phyloP scores from a whole-genome alignment of 2,113 vertebrate genomes.

The Lathamus discolor region DNA sequence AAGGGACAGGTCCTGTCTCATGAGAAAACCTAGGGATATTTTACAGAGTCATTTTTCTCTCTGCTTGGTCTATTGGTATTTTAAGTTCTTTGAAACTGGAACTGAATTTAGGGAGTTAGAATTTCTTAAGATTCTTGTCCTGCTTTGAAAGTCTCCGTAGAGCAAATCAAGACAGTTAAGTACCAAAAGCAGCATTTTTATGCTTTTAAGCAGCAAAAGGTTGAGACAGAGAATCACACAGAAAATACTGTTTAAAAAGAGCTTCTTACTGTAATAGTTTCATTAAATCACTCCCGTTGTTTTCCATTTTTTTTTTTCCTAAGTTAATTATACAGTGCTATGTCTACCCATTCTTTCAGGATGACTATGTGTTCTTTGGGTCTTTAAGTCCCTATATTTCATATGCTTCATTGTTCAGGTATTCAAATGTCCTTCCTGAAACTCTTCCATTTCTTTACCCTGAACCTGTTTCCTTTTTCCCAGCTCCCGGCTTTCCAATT shows the following conservation, averaged over 20 bases:
- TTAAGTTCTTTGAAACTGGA: background rate
- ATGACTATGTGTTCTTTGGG: background rate
- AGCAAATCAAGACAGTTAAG: background rate
- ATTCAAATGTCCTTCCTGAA: background rate
- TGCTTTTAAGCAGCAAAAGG: background rate
- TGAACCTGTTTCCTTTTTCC: background rate
- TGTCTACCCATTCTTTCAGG: background rate
- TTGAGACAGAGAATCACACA: background rate
- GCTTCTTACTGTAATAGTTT: background rate
- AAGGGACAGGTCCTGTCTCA: background rate
- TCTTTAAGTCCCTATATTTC: background rate
- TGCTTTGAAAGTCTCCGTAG: background rate
- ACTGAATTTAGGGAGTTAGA: background rate
- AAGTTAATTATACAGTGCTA: background rate
- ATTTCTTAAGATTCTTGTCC: background rate
- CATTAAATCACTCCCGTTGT: background rate
- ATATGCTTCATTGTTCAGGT: background rate
- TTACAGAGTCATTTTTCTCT: background rate
- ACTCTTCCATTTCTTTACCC: background rate
- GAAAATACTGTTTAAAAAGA: background rate
- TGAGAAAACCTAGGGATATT: background rate
- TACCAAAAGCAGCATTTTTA: background rate
- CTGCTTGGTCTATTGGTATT: background rate
- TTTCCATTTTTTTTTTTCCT: background rate
- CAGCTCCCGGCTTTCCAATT: background rate